phyloP scores from a whole-genome alignment of 2,113 vertebrate species.

The Nothobranchius furzeri region DNA sequence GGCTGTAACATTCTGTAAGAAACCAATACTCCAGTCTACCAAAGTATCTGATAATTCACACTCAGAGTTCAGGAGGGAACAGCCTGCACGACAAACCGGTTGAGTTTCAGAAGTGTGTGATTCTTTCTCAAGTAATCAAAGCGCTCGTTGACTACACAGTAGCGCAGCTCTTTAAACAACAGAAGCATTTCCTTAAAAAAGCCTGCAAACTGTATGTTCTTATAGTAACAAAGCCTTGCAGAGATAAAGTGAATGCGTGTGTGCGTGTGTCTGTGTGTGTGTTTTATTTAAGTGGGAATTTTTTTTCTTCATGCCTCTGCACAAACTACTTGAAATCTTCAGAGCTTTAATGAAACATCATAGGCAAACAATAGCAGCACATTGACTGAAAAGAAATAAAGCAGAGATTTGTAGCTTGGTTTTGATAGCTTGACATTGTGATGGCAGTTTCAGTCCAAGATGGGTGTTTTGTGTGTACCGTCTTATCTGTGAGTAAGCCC shows the following conservation, averaged over 20 bases:
- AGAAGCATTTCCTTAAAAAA: slow-evolving; percentile 54
- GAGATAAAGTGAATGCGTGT: slow-evolving; percentile 64
- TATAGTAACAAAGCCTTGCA: slow-evolving; percentile 68
- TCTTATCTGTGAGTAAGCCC: slow-evolving; percentile 68
- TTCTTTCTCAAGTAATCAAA: slow-evolving; percentile 66
- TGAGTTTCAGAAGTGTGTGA: slow-evolving; percentile 57
- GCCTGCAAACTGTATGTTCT: slow-evolving; percentile 56
- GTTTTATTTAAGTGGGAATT: slow-evolving; percentile 33
- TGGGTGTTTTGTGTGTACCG: slow-evolving; percentile 46
- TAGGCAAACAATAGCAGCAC: slow-evolving; percentile 54
- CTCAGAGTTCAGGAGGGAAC: slow-evolving; percentile 57
- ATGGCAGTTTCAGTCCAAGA: slow-evolving; percentile 60
- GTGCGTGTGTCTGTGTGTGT: slow-evolving; percentile 33
- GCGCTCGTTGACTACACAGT: slow-evolving; percentile 70
- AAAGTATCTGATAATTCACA: slow-evolving; percentile 76
- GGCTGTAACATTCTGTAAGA: slow-evolving; percentile 61
- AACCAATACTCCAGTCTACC: slow-evolving; percentile 71
- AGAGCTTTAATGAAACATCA: slow-evolving; percentile 81
- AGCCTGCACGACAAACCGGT: slow-evolving; percentile 35
- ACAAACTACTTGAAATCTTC: slow-evolving; percentile 79
- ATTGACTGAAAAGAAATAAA: slow-evolving; percentile 42
- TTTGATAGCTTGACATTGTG: slow-evolving; percentile 7
- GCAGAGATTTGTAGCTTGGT: slow-evolving; percentile 42
- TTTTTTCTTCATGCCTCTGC: slow-evolving; percentile 55
- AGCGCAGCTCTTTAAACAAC: slow-evolving; percentile 62